Conservation (phyloP, 2,797 vertebrate species). For the Poecilia picta region DNA sequence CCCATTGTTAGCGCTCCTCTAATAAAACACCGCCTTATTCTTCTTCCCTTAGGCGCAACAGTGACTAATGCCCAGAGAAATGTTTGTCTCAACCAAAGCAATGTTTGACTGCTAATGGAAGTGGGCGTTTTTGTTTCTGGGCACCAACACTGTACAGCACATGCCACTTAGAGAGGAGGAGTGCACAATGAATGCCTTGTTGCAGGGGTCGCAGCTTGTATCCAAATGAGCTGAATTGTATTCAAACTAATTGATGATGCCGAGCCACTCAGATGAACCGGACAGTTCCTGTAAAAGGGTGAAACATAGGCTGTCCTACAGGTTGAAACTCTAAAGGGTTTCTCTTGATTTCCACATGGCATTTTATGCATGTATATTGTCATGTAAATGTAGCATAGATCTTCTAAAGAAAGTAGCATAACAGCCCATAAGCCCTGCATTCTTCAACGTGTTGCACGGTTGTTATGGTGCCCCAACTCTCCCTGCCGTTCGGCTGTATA, state of each 20-base stretch:
- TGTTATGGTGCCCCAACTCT: constrained; percentile 56
- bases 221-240: constrained; percentile 72
- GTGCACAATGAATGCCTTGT: constrained; percentile 79
- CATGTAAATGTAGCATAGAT: constrained; percentile 43
- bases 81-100: constrained; percentile 71
- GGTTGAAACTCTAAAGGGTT: constrained; percentile 22
- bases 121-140: constrained; percentile 73
- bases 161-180: constrained; percentile 73
- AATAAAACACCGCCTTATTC: constrained; percentile 74
- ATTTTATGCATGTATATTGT: constrained; percentile 43
- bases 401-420: constrained; percentile 25
- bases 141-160: constrained; percentile 69
- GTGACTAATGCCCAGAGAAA: constrained; percentile 73
- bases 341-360: constrained; percentile 35
- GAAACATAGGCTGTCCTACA: constrained; percentile 60
- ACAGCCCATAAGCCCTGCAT: constrained; percentile 5
- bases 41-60: constrained; percentile 73
- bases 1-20: constrained; percentile 80
- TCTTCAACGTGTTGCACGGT: constrained; percentile 26
- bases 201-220: constrained; percentile 68
- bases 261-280: constrained; percentile 69
- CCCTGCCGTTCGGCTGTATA: constrained; percentile 42
- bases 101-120: constrained; percentile 71
- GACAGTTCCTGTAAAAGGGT: constrained; percentile 62
- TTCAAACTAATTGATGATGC: constrained; percentile 75